Evolutionary conservation across 2,797 vertebrate genomes (phyloP).

Genomic region (Etheostoma nigrum): DNA sequence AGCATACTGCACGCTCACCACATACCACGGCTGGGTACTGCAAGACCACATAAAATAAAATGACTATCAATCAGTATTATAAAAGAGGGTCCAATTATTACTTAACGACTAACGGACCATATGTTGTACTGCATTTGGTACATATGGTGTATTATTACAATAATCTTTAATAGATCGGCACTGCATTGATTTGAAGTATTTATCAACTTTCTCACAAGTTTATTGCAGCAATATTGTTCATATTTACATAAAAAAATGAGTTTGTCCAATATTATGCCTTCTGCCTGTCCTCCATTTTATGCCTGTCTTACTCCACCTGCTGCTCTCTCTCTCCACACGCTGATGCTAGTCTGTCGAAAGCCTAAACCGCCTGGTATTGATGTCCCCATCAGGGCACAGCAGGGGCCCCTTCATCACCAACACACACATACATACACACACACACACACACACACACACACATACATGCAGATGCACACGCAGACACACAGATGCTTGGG

Average conservation of each 20-base stretch:
- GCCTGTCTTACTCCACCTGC: constrained; percentile 71
- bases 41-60: constrained; percentile 58
- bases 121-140: constrained; percentile 31
- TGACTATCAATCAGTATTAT: constrained; percentile 43
- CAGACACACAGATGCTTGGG: constrained; percentile 66
- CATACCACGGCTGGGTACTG: constrained; percentile 57
- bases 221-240: neutral
- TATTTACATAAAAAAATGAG: constrained; percentile 28
- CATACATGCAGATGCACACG: constrained; percentile 20
- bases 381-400: constrained; percentile 81
- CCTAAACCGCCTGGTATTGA: constrained; percentile 79
- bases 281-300: constrained; percentile 53
- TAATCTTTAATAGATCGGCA: constrained; percentile 27
- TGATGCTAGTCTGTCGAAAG: constrained; percentile 77
- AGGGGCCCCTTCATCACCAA: constrained; percentile 79
- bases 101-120: constrained; percentile 35
- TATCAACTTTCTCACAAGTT: constrained; percentile 18
- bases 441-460: no score
- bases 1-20: constrained; percentile 59
- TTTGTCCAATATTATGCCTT: constrained; percentile 12
- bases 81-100: constrained; percentile 40
- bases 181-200: constrained; percentile 29
- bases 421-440: constrained; percentile 28
- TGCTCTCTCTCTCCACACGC: constrained; percentile 67
- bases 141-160: constrained; percentile 39